phyloP scores from a whole-genome alignment of 2,888 invertebrate species.

The Gryllus longicercus region DNA sequence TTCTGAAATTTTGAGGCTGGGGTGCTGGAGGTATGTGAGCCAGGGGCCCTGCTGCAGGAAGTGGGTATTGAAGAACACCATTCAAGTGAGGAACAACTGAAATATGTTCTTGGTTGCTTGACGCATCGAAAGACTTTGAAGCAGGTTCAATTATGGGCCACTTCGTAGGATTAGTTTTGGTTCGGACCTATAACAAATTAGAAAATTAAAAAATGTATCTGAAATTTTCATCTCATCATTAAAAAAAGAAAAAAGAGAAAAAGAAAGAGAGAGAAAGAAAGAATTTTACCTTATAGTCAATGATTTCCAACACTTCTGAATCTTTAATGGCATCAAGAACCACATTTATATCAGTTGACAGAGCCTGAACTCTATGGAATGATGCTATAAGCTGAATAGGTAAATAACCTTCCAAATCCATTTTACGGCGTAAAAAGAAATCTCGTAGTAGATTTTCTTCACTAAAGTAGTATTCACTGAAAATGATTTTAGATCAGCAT shows the following conservation, averaged over 20 bases:
- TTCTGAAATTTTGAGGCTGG: constrained; percentile 32
- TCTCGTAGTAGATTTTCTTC: constrained; percentile 92
- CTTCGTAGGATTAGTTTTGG: constrained; percentile 73
- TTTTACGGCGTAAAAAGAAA: constrained; percentile 93
- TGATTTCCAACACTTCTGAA: constrained; percentile 80
- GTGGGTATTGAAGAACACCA: background rate
- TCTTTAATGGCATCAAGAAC: constrained; percentile 82
- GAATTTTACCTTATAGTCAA: constrained; percentile 61
- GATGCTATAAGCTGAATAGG: constrained; percentile 92
- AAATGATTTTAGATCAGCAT: constrained; percentile 41
- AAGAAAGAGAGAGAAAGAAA: background rate
- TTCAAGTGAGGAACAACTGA: constrained; percentile 23
- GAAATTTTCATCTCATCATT: background rate
- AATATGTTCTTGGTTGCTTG: background rate
- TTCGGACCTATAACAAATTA: constrained; percentile 64
- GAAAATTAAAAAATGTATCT: background rate
- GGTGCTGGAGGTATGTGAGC: constrained; percentile 28
- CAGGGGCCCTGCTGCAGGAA: constrained; percentile 24
- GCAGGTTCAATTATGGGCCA: constrained; percentile 79
- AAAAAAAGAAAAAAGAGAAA: background rate
- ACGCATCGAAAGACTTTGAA: constrained; percentile 19
- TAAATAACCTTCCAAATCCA: constrained; percentile 91
- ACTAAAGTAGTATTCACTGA: constrained; percentile 98
- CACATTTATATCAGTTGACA: constrained; percentile 79
- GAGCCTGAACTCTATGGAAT: constrained; percentile 86